Evolutionary conservation across 1,140 invertebrate genomes (phyloP).

Genomic region (Hydropsyche tenuis): DNA sequence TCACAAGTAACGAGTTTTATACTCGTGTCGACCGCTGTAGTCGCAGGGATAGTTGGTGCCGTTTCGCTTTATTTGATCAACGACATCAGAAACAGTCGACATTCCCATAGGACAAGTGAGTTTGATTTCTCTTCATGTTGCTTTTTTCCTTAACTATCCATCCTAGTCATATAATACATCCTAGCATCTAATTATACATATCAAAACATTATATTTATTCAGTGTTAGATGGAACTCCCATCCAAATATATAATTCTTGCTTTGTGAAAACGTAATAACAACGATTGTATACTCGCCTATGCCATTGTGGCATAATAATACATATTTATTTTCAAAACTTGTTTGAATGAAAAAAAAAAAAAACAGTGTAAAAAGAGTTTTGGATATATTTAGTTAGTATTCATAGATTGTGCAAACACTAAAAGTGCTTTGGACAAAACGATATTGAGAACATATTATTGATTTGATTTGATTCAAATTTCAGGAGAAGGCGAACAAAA

Average conservation of each 20-base stretch:
- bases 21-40: conserved; percentile 16
- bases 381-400: too few species aligned
- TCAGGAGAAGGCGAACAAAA: not conserved
- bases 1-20: conserved; percentile 21
- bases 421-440: not conserved
- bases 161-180: not conserved
- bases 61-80: not conserved
- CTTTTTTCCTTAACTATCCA: too few species aligned
- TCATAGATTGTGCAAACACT: not conserved
- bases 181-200: not conserved
- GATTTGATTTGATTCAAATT: not conserved
- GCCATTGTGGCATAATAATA: too few species aligned
- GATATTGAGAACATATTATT: not conserved
- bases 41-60: conserved; percentile 23
- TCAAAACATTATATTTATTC: not conserved
- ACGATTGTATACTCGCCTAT: too few species aligned
- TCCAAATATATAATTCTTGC: too few species aligned
- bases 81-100: not conserved
- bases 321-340: too few species aligned
- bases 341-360: too few species aligned
- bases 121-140: too few species aligned
- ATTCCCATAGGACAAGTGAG: not conserved
- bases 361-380: too few species aligned
- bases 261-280: too few species aligned
- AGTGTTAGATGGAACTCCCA: not conserved